Percentiles rank a stretch among this genome's conserved stretches.
Conservation (phyloP, 2,888 invertebrate species). For the Galerucella nymphaeae region DNA sequence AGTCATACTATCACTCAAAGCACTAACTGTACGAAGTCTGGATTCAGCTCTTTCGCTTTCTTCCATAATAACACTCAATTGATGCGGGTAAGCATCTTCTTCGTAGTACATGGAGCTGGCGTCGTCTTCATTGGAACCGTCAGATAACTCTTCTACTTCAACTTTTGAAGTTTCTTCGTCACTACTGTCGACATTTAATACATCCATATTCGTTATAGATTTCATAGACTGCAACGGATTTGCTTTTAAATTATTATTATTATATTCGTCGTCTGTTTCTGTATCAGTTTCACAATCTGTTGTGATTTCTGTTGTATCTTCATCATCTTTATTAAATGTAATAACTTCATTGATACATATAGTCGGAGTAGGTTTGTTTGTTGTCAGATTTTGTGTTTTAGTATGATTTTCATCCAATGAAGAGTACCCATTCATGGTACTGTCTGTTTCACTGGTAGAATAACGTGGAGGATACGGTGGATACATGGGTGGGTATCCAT, state of each 20-base stretch:
- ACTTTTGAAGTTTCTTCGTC: slow-evolving; percentile 52
- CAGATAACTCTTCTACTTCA: slow-evolving; percentile 59
- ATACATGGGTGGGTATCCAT: slow-evolving; percentile 59
- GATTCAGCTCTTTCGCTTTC: slow-evolving; percentile 68
- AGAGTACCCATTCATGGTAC: slow-evolving; percentile 62
- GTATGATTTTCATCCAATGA: slow-evolving; percentile 50
- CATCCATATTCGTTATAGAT: slow-evolving; percentile 67
- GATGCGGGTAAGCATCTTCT: slow-evolving; percentile 64
- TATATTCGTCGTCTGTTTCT: slow-evolving; percentile 43
- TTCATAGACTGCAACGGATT: slow-evolving; percentile 64
- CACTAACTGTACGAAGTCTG: slow-evolving; percentile 59
- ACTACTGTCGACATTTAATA: slow-evolving; percentile 61
- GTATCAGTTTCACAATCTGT: slow-evolving; percentile 53
- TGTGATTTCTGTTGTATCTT: slow-evolving; percentile 47
- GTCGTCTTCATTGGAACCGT: slow-evolving; percentile 55
- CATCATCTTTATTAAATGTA: slow-evolving; percentile 16
- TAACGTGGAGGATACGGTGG: slow-evolving; percentile 53
- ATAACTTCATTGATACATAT: slow-evolving; percentile 41
- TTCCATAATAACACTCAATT: slow-evolving; percentile 72
- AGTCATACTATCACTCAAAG: slow-evolving; percentile 56
- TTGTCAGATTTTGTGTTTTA: slow-evolving; percentile 46
- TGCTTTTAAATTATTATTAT: background rate
- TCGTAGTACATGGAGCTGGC: slow-evolving; percentile 46
- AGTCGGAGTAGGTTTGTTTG: slow-evolving; percentile 47
- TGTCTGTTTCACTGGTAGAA: slow-evolving; percentile 53